Evolutionary conservation across 2,113 vertebrate genomes (phyloP), one percentile per base, ranked within the genome.

Genomic region (Acinonyx jubatus): DNA sequence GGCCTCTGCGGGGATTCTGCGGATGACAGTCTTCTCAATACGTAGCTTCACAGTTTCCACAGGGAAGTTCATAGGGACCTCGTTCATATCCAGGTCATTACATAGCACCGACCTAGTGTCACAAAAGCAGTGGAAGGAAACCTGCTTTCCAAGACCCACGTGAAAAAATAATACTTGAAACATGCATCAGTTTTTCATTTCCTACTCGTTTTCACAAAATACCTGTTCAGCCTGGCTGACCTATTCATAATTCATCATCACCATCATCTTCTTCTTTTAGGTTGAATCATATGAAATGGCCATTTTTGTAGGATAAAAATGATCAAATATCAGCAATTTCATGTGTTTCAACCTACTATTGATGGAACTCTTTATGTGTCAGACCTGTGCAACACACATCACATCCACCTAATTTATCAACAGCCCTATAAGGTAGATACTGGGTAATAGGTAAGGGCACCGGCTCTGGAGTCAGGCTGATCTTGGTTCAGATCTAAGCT

Each of bases 81-180:
- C 99, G 0, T 99, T 99, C 99, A 99, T 99, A 97, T 99, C 99
- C 45, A 99, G 99, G 96, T 99, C 99, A 78, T 99, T 99, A 97
- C 99, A 99, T 23, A 99, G 98, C 65, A 99, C 99, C 50, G 98
- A 99, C 98, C 99, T 99, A 71, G 16, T 7, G 36, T 74, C 98
- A 80, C 27, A 97, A 96, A 36, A 98, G 1, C 7, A n/a, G 94
- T 27, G 66, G 15, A 94, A 86, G 71, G 50, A 93, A 92, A 97
- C 38, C 3, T 80, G 2, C 38, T 81, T 94, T 92, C 90, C 19
- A 83, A 65, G 45, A 52, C 25, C 10, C 69, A 57, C 31, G 38
- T 57, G 23, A 74, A 81, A 95, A 92, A 50, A 82, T 18, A 21
- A 52, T 41, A 45, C 16, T 63, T n/a, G 33, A 91, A 95, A 95